Base-by-base conservation (phyloP, 1,140 invertebrate genomes). In the Chionoecetes opilio region DNA sequence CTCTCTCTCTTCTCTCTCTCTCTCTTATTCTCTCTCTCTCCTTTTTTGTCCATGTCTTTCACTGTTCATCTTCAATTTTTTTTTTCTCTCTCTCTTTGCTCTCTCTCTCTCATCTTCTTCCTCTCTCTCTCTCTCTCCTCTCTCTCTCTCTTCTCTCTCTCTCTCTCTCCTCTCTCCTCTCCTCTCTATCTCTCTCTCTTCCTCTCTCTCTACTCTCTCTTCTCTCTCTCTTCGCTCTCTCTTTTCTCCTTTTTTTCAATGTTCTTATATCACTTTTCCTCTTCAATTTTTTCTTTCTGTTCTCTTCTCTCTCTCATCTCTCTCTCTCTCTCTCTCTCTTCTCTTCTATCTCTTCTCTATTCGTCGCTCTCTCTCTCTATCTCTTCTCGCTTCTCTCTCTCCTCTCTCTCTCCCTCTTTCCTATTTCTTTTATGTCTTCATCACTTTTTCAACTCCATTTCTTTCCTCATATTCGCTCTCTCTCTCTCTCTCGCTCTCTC, bases 1-100 rank as follows among this genome's bases (percentile, higher is more conserved):
- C n/a, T n/a, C 88, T 29, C 88, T 17, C 14, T 31, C 91, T 82
- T n/a, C 34, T 75, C n/a, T 34, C 63, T 92, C 91, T 32, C 53
- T 34, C 29, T 35, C 91, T 3, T 63, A 17, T 34, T 82, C 63
- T 14, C 91, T 6, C 29, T 32, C 53, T 9, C 46, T n/a, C n/a
- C n/a, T n/a, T n/a, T n/a, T n/a, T n/a, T n/a, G n/a, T n/a, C n/a
- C 46, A 53, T 53, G 46, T 35, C 14, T 35, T 17, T 29, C 8
- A 46, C 34, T n/a, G 17, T 75, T 34, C 63, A 34, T 34, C 29
- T 35, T 63, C 1, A 53, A 17, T 34, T 82, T 32, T 14, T 63
- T 6, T 9, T 32, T 31, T 9, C 46, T n/a, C n/a, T n/a, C n/a
- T n/a, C n/a, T 53, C 46, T 53, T 53, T 53, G 21, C 46, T 53